A percentile compares a stretch with the other conserved stretches of the same genome.
These are phyloP conservation scores for Noturus placidus DNA, from an alignment of 2,113 vertebrate genomes.

Conservation along the genomic window DNA sequence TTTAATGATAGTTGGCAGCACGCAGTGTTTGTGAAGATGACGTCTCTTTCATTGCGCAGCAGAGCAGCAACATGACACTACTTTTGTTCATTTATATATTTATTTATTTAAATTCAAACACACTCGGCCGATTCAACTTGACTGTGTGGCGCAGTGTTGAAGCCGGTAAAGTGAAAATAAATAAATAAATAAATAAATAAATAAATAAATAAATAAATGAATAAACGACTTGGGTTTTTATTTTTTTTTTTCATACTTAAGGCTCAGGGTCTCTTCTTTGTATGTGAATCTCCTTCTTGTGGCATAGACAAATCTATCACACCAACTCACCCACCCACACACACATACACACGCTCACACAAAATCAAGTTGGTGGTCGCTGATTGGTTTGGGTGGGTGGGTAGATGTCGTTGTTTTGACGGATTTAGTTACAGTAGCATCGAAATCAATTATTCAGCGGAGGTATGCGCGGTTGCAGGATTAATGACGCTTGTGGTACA, in stretches of 20 bases:
- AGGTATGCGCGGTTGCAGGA: slow-evolving; percentile 73
- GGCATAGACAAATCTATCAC: slow-evolving; percentile 48
- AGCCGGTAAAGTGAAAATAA: neutral
- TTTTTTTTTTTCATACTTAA: neutral
- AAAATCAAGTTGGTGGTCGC: slow-evolving; percentile 32
- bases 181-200: too few species aligned
- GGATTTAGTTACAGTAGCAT: slow-evolving; percentile 77
- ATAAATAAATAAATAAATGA: too few species aligned
- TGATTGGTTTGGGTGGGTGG: slow-evolving; percentile 54
- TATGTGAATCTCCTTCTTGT: slow-evolving; percentile 67
- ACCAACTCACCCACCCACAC: neutral
- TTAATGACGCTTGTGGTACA: slow-evolving; percentile 73
- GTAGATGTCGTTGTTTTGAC: slow-evolving; percentile 72
- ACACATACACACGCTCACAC: neutral
- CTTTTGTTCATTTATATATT: slow-evolving; percentile 56
- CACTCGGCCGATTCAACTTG: slow-evolving; percentile 58
- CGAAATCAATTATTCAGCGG: slow-evolving; percentile 78
- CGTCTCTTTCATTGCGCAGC: slow-evolving; percentile 73
- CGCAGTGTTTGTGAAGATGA: slow-evolving; percentile 72
- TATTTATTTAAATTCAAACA: slow-evolving; percentile 61
- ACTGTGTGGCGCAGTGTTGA: slow-evolving; percentile 43
- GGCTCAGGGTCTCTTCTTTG: slow-evolving; percentile 12
- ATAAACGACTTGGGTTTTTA: neutral
- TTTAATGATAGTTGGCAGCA: slow-evolving; percentile 70
- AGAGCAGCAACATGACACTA: slow-evolving; percentile 72